Evolutionary conservation across 2,797 vertebrate genomes (phyloP).

Genomic region (Oreochromis mossambicus): DNA sequence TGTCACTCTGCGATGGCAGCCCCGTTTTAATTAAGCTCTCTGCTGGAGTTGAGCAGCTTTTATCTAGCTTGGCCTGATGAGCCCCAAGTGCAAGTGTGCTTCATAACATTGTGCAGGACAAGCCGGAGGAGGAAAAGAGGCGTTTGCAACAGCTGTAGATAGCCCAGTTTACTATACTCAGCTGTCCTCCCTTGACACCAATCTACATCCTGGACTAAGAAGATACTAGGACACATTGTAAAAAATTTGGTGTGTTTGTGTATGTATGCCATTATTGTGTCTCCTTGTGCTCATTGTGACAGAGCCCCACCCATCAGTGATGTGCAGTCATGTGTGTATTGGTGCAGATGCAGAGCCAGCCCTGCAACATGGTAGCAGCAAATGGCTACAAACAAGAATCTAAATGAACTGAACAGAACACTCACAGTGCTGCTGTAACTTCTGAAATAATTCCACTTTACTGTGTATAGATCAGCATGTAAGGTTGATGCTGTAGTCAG

Average conservation of each 20-base stretch:
- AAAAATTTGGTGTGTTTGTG: conserved; percentile 11
- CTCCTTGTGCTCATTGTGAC: conserved; percentile 47
- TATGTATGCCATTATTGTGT: conserved; percentile 1
- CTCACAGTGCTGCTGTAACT: conserved; percentile 9
- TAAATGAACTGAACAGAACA: conserved; percentile 11
- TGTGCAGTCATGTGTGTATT: conserved; percentile 43
- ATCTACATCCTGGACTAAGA: conserved; percentile 23
- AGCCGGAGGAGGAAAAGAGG: conserved; percentile 13
- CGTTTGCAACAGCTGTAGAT: conserved; percentile 33
- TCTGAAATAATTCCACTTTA: conserved; percentile 25
- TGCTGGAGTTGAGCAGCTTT: conserved; percentile 75
- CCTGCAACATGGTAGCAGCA: conserved; percentile 32
- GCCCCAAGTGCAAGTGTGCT: conserved; percentile 38
- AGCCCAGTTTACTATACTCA: conserved; percentile 43
- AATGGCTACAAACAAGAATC: conserved; percentile 18
- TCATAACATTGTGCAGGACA: conserved; percentile 6
- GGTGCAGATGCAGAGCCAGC: conserved; percentile 37
- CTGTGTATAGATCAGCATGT: conserved; percentile 17
- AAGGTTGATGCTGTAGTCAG: conserved; percentile 22
- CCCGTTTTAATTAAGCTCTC: conserved; percentile 83
- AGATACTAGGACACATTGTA: conserved; percentile 29
- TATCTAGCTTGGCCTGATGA: conserved; percentile 65
- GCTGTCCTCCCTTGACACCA: conserved; percentile 23
- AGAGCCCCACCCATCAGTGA: conserved; percentile 57
- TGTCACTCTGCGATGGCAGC: conserved; percentile 58